Base-by-base conservation (phyloP, 2,888 invertebrate species). In the Cephus runcator region DNA sequence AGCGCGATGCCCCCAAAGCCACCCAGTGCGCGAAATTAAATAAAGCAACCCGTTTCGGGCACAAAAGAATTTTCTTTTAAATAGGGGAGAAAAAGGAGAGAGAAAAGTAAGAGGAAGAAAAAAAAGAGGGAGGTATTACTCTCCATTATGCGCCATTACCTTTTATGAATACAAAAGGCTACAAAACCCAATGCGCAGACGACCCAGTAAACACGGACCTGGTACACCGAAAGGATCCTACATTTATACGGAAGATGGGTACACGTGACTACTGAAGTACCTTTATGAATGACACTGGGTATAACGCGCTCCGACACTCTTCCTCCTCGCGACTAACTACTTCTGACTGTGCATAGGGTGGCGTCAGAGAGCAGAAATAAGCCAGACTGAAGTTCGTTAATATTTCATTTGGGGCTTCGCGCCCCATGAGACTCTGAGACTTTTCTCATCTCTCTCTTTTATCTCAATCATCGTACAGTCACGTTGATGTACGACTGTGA, bases 301-400 rank as follows among this genome's bases (percentile, higher is more conserved):
- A 68, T 75, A 69, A 73, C 69, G 68, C 75, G 69, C 15, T 68
- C 73, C 36, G 34, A 73, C 69, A 75, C n/a, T 73, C 79, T 81
- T 80, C 77, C 77, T 69, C 1, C 12, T 31, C 0, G 33, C 31
- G 30, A 71, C 71, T 71, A 71, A 71, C 71, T 71, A 71, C 71
- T 71, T 71, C 71, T 71, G 71, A 71, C 71, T 71, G 71, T 71
- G 71, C 71, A 71, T 33, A 71, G 71, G 71, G 71, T 71, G 71
- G 56, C 71, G 71, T 71, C 12, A 12, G 71, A 31, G 33, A 76
- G 74, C 77, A 78, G 76, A 80, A 81, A 79, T 78, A 79, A 77
- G 76, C 80, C 80, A 81, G 81, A 81, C 81, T 81, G 77, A 56
- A 78, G 79, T 79, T 81, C 80, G 78, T 81, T 81, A 81, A 81